These are phyloP conservation scores for Chaitophorus viminalis DNA, from an alignment of 2,888 invertebrate genomes.

Conservation along the genomic window DNA sequence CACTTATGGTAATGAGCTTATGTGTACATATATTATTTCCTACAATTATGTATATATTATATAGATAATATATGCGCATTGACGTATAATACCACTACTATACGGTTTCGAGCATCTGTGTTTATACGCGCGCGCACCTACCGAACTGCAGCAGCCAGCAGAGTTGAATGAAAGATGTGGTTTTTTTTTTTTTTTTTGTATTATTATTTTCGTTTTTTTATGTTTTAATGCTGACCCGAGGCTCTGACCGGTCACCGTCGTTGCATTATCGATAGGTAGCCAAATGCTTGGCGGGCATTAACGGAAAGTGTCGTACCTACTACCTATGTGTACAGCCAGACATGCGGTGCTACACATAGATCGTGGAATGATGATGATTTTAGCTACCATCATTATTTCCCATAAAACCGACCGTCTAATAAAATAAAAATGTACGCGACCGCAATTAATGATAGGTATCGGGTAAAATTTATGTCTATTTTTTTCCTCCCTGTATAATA, in stretches of 20 bases:
- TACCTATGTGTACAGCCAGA: no score
- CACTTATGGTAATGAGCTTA: background rate
- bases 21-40: no score
- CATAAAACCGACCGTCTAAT: conserved; percentile 24
- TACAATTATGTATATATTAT: no score
- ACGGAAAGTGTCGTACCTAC: conserved; percentile 44
- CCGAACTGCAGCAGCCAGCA: background rate
- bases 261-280: conserved; percentile 17
- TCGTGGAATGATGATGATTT: conserved; percentile 30
- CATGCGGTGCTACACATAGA: background rate
- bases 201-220: no score
- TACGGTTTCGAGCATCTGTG: background rate
- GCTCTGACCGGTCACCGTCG: conserved; percentile 36
- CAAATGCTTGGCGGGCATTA: conserved; percentile 21
- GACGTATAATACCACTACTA: background rate
- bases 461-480: background rate
- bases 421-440: conserved; percentile 22
- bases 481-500: background rate
- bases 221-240: background rate
- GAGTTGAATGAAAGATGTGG: conserved; percentile 29
- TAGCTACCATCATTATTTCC: conserved; percentile 33
- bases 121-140: no score
- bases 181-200: background rate
- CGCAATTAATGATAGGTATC: conserved; percentile 45
- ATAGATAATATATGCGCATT: background rate